Conservation (phyloP, 2,797 vertebrate genomes). For the Anguilla pacifica region DNA sequence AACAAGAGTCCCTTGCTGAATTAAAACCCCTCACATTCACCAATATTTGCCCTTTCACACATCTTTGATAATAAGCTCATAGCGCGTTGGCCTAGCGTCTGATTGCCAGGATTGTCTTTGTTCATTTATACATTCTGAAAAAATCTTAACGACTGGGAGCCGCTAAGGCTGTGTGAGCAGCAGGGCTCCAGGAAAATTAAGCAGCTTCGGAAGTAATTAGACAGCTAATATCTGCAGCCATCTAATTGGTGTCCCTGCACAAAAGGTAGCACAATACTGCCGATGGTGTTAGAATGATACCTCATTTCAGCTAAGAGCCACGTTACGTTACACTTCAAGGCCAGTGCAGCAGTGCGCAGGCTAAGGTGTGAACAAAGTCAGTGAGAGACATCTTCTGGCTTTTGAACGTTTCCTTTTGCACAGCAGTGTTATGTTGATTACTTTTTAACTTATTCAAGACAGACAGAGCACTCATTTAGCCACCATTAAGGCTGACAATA, state of each 20-base stretch:
- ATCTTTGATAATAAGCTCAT: neutral
- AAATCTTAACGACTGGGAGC: constrained; percentile 6
- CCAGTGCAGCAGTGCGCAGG: neutral
- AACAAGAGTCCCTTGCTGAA: neutral
- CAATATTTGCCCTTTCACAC: neutral
- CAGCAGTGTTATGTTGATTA: neutral
- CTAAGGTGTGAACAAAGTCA: neutral
- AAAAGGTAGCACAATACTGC: neutral
- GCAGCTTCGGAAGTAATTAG: neutral
- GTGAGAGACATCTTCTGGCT: neutral
- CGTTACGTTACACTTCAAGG: neutral
- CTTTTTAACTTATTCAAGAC: neutral
- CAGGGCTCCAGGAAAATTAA: constrained; percentile 1
- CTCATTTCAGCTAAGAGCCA: neutral
- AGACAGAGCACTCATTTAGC: neutral
- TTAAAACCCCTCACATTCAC: neutral
- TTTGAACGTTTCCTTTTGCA: neutral
- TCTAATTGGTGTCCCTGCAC: constrained; percentile 13
- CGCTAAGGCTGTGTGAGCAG: constrained; percentile 11
- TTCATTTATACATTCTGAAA: neutral
- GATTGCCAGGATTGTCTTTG: neutral
- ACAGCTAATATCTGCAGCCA: constrained; percentile 3
- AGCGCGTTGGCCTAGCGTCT: neutral
- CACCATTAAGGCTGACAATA: neutral
- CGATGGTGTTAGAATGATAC: neutral